Conservation (phyloP, 2,113 vertebrate species). For the Apus apus region DNA sequence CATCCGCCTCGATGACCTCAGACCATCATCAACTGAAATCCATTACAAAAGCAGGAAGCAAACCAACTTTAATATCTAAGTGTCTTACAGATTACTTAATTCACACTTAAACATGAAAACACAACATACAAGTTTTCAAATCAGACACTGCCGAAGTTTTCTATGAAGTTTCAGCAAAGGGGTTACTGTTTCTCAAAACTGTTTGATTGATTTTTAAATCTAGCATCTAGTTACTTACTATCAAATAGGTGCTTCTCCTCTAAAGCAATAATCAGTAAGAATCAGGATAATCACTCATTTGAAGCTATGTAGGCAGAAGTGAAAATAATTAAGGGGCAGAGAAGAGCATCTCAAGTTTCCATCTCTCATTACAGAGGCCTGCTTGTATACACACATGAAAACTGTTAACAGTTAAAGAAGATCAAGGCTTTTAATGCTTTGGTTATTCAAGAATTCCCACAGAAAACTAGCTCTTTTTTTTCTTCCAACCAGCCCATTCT, state of each 20-base stretch:
- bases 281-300: background rate
- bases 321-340: background rate
- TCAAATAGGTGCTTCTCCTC: background rate
- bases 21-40: background rate
- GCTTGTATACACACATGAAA: fast-evolving
- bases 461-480: background rate
- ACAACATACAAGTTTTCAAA: background rate
- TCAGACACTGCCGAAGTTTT: background rate
- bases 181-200: background rate
- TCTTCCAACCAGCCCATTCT: background rate
- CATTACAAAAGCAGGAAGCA: background rate
- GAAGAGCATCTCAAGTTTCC: background rate
- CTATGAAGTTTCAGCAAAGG: background rate
- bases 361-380: fast-evolving
- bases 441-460: background rate
- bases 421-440: background rate
- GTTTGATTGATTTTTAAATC: background rate
- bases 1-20: background rate
- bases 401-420: background rate
- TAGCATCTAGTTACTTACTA: background rate
- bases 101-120: background rate
- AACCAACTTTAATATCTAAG: background rate
- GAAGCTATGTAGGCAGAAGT: background rate
- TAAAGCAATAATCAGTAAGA: background rate
- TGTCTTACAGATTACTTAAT: background rate